Conservation (phyloP, 2,797 vertebrate genomes). For the Chelidonichthys spinosus region DNA sequence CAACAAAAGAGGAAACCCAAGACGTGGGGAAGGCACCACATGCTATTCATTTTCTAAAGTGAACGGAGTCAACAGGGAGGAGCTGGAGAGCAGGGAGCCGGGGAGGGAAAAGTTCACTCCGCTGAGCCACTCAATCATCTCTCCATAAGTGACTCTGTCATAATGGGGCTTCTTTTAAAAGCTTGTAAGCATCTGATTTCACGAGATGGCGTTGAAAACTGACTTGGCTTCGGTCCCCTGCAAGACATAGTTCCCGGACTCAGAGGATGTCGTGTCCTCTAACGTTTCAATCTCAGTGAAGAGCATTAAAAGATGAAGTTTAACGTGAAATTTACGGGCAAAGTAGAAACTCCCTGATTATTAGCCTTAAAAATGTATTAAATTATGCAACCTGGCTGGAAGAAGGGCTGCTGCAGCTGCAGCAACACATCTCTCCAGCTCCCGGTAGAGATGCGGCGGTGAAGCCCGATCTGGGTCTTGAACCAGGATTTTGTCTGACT, state of each 20-base stretch:
- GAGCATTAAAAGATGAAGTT: background rate
- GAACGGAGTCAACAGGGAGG: constrained; percentile 72
- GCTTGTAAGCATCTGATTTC: constrained; percentile 76
- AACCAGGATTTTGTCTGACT: too few relatives aligned
- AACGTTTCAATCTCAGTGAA: background rate
- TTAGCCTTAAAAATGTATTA: background rate
- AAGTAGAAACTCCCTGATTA: background rate
- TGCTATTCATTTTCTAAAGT: constrained; percentile 79
- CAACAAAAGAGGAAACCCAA: constrained; percentile 81
- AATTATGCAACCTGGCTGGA: background rate
- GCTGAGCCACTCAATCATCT: constrained; percentile 73
- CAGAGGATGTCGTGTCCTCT: constrained; percentile 10
- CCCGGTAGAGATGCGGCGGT: too few relatives aligned
- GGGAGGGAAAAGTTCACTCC: constrained; percentile 72
- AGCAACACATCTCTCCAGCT: too few relatives aligned
- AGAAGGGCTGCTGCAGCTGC: background rate
- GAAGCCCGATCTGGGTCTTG: background rate
- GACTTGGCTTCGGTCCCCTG: constrained; percentile 30
- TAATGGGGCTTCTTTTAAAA: constrained; percentile 74
- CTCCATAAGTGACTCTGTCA: constrained; percentile 75
- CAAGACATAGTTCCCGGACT: constrained; percentile 11
- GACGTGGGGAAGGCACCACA: constrained; percentile 73
- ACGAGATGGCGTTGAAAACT: constrained; percentile 63
- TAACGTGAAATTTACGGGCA: background rate
- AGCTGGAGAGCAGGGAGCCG: constrained; percentile 54